Percentiles rank a stretch among this genome's conserved stretches.
These are phyloP conservation scores for Halictus quadricinctus DNA, from an alignment of 2,888 invertebrate species.

Conservation along the genomic window DNA sequence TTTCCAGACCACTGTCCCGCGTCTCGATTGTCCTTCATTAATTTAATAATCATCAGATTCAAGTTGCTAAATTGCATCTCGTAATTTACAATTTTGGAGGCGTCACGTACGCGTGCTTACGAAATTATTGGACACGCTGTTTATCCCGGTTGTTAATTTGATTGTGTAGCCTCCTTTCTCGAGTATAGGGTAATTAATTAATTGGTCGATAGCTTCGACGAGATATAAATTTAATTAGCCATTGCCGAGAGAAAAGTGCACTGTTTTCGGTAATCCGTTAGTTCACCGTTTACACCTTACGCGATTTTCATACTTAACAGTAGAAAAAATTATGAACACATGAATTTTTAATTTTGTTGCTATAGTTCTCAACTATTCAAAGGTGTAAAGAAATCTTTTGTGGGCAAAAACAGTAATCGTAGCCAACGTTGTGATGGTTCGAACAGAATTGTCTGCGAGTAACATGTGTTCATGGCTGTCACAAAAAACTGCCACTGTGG, in stretches of 20 bases:
- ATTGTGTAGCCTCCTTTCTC: neutral
- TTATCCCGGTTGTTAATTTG: neutral
- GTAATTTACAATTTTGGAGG: neutral
- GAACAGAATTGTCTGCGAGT: neutral
- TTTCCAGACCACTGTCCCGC: neutral
- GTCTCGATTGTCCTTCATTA: slow-evolving; percentile 17
- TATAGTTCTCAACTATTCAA: neutral
- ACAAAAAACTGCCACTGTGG: neutral
- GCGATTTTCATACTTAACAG: neutral
- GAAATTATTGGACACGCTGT: neutral
- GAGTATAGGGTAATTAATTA: neutral
- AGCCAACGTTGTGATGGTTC: neutral
- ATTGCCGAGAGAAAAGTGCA: neutral
- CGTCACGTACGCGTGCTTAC: neutral
- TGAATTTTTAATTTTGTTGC: neutral
- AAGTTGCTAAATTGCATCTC: slow-evolving; percentile 30
- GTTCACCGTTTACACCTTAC: neutral
- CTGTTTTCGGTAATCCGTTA: neutral
- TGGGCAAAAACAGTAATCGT: neutral
- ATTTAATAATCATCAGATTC: slow-evolving; percentile 37
- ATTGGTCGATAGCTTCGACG: neutral
- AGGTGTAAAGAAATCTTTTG: neutral
- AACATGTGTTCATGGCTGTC: neutral
- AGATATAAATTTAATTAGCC: neutral
- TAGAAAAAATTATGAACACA: neutral